Percentiles rank a stretch among this genome's conserved stretches.
phyloP scores from a whole-genome alignment of 2,888 invertebrate species.

The Conistra vaccinii region DNA sequence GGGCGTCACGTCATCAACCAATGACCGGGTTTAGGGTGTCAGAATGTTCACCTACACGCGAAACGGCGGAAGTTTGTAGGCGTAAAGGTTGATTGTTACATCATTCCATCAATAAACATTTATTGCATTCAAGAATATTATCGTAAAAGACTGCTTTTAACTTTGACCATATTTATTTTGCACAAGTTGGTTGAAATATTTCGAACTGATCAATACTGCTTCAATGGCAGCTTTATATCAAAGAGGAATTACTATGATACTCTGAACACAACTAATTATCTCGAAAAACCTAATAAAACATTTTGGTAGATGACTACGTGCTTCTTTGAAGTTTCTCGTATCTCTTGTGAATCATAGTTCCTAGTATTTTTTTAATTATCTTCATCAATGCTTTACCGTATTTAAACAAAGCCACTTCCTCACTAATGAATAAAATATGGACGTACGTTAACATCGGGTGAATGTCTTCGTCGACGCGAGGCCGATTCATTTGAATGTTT shows the following conservation, averaged over 20 bases:
- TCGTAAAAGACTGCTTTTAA: slow-evolving; percentile 60
- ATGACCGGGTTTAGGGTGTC: slow-evolving; percentile 80
- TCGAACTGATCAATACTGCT: slow-evolving; percentile 3
- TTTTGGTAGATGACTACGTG: slow-evolving; percentile 23
- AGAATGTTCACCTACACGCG: slow-evolving; percentile 76
- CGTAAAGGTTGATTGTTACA: slow-evolving; percentile 85
- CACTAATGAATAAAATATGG: slow-evolving; percentile 48
- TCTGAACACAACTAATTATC: slow-evolving; percentile 11
- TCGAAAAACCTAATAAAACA: neutral
- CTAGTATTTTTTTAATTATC: slow-evolving; percentile 31
- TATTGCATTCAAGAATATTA: slow-evolving; percentile 60
- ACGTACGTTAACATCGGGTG: slow-evolving; percentile 68
- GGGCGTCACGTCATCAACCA: slow-evolving; percentile 70
- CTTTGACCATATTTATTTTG: slow-evolving; percentile 32
- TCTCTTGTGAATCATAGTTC: slow-evolving; percentile 51
- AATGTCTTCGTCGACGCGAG: slow-evolving; percentile 75
- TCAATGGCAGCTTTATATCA: neutral
- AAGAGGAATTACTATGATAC: neutral
- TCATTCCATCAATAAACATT: slow-evolving; percentile 72
- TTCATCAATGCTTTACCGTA: slow-evolving; percentile 13
- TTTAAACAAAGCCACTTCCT: slow-evolving; percentile 47
- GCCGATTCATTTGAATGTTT: slow-evolving; percentile 74
- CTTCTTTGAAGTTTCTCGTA: slow-evolving; percentile 24
- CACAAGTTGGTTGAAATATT: neutral
- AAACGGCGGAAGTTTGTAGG: slow-evolving; percentile 77